Percentiles rank a stretch among this genome's conserved stretches.
These are phyloP conservation scores for Tetragnatha versicolor DNA, from an alignment of 1,140 invertebrate genomes.

Conservation along the genomic window DNA sequence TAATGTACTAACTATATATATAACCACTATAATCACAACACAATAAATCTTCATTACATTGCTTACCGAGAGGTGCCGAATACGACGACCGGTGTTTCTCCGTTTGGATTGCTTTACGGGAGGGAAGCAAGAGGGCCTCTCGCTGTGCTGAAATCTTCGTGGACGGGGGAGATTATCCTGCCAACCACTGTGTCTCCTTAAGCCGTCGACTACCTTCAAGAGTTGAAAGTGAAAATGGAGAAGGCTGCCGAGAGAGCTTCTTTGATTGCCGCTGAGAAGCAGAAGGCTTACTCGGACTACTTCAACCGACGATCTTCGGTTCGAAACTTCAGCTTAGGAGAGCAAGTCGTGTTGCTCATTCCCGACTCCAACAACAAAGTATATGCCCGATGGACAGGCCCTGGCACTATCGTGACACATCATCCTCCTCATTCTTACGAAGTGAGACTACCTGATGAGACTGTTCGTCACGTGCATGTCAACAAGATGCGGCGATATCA, in stretches of 20 bases:
- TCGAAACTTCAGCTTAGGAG: neutral
- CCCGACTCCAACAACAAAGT: neutral
- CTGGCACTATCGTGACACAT: neutral
- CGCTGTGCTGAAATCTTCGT: neutral
- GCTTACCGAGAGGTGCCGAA: neutral
- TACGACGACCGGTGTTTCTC: neutral
- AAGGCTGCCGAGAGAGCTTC: neutral
- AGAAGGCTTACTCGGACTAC: neutral
- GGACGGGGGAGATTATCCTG: neutral
- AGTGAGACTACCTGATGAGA: neutral
- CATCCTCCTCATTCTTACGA: neutral
- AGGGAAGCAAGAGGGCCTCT: neutral
- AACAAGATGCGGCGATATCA: no score
- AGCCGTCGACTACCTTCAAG: neutral
- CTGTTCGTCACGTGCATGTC: neutral
- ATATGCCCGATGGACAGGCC: neutral
- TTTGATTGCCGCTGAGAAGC: neutral
- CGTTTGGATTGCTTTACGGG: neutral
- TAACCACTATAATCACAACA: no score
- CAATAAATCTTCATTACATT: no score
- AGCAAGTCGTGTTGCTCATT: neutral
- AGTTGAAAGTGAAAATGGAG: neutral
- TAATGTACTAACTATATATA: no score
- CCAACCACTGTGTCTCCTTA: neutral
- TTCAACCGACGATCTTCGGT: neutral